Conservation (phyloP, 1,140 invertebrate genomes). For the Archivesica marissinica region DNA sequence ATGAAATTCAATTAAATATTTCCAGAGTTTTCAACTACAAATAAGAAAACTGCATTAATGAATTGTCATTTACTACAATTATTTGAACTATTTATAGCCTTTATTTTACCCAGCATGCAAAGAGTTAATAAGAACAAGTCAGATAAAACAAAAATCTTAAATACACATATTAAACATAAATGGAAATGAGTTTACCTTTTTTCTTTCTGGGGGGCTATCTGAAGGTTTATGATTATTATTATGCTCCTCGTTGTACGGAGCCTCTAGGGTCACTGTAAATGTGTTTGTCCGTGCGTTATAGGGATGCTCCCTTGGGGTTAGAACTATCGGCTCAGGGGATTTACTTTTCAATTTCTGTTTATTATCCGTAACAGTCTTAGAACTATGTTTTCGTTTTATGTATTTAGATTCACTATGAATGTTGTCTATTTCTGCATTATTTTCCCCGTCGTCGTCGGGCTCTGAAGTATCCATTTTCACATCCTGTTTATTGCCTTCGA, state of each 20-base stretch:
- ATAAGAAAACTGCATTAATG: no score
- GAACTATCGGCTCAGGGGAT: slow-evolving; percentile 38
- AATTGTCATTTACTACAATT: no score
- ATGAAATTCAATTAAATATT: no score
- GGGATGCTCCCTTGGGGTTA: slow-evolving; percentile 31
- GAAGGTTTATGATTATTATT: slow-evolving; percentile 55
- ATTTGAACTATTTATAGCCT: no score
- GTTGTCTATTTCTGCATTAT: slow-evolving; percentile 47
- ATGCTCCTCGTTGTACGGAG: slow-evolving; percentile 59
- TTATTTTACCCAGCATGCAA: no score
- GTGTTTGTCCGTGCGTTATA: slow-evolving; percentile 62
- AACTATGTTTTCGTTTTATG: slow-evolving; percentile 66
- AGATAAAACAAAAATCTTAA: neutral
- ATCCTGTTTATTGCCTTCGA: slow-evolving; percentile 55
- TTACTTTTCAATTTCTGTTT: slow-evolving; percentile 47
- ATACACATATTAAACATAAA: neutral
- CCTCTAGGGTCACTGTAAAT: slow-evolving; percentile 74
- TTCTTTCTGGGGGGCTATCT: slow-evolving; percentile 70
- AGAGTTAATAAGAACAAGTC: no score
- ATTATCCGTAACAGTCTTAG: slow-evolving; percentile 45
- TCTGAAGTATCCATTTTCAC: slow-evolving; percentile 43
- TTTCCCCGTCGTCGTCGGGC: slow-evolving; percentile 34
- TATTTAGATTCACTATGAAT: slow-evolving; percentile 71
- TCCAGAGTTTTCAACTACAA: no score
- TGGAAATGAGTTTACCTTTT: slow-evolving; percentile 68